Evolutionary conservation across 2,888 invertebrate species (phyloP).

Genomic region (Cephus nigrinus): DNA sequence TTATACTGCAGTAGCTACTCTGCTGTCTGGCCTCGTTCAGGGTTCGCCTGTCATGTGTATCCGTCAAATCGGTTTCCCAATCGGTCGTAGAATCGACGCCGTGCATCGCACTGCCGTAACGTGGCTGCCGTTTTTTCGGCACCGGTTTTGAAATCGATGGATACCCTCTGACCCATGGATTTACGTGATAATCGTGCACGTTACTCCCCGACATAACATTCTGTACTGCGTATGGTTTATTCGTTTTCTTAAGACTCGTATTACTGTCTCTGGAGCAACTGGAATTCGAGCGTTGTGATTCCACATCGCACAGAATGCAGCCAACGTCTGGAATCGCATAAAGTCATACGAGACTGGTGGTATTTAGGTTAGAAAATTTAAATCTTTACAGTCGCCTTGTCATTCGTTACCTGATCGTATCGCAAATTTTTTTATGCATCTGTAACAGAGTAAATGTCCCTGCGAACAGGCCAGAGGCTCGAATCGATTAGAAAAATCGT

Average conservation of each 20-base stretch:
- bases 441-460: conserved; percentile 52
- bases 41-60: background rate
- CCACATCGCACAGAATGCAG: conserved; percentile 40
- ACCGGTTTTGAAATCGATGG: background rate
- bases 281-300: conserved; percentile 37
- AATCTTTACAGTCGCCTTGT: background rate
- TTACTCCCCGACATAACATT: background rate
- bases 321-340: conserved; percentile 32
- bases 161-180: background rate
- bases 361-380: background rate
- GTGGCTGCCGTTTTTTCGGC: background rate
- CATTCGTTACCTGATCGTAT: conserved; percentile 44
- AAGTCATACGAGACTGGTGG: background rate
- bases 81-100: background rate
- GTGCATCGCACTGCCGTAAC: background rate
- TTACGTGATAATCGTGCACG: background rate
- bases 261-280: conserved; percentile 38
- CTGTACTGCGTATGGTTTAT: background rate
- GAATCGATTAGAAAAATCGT: background rate
- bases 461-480: conserved; percentile 38
- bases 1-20: conserved; percentile 39
- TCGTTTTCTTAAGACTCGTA: conserved; percentile 12
- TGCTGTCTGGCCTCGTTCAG: conserved; percentile 20
- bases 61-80: conserved; percentile 5
- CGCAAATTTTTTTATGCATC: conserved; percentile 47